Conservation (phyloP, 2,888 invertebrate species). For the Dromius quadrimaculatus region DNA sequence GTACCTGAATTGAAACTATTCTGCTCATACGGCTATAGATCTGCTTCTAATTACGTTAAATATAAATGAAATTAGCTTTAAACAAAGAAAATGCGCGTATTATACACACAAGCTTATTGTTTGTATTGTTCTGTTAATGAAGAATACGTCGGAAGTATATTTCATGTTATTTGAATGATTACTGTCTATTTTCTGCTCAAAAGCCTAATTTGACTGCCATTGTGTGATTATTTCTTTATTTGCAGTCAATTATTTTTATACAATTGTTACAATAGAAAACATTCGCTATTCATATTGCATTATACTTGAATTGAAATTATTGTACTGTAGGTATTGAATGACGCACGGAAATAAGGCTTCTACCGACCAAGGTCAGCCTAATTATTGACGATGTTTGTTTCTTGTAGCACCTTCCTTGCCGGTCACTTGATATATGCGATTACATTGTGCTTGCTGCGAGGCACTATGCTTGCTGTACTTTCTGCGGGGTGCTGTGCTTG, state of each 20-base stretch:
- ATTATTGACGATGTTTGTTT: too few species aligned
- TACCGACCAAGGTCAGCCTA: too few species aligned
- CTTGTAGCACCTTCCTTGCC: too few species aligned
- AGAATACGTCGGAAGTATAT: slow-evolving; percentile 37
- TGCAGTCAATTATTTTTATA: slow-evolving; percentile 31
- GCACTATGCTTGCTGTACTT: too few species aligned
- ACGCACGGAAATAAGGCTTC: too few species aligned
- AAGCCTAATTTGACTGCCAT: slow-evolving; percentile 26
- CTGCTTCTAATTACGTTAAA: slow-evolving; percentile 51
- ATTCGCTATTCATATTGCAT: slow-evolving; percentile 13
- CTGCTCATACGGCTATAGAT: slow-evolving; percentile 26
- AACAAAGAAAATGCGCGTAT: slow-evolving; percentile 45
- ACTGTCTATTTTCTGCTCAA: slow-evolving; percentile 34
- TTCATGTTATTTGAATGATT: slow-evolving; percentile 37
- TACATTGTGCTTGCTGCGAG: too few species aligned
- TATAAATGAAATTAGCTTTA: slow-evolving; percentile 50
- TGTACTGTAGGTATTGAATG: too few species aligned
- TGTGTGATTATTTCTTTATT: slow-evolving; percentile 36
- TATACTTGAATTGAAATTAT: slow-evolving; percentile 20
- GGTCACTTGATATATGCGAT: too few species aligned
- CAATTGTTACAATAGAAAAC: slow-evolving; percentile 24
- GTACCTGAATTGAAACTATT: slow-evolving; percentile 31
- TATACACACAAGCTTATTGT: slow-evolving; percentile 39
- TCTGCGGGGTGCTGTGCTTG: too few species aligned
- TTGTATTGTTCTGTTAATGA: slow-evolving; percentile 19